Conservation (phyloP, 2,888 invertebrate genomes). For the Ichneumoninae sp. region DNA sequence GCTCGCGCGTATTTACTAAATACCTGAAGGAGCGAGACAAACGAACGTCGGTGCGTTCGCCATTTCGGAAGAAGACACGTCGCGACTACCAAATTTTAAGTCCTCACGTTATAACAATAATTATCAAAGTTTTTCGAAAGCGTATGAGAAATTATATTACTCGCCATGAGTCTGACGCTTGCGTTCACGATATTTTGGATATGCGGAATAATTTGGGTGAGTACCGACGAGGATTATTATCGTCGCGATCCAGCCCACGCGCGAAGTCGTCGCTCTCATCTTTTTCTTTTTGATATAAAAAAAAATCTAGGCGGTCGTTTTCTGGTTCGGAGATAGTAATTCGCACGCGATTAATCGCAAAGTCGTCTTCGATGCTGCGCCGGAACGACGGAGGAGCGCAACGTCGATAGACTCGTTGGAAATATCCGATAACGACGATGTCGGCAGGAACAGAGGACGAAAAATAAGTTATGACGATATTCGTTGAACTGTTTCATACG, state of each 20-base stretch:
- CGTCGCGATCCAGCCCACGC: not conserved
- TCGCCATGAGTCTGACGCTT: constrained; percentile 68
- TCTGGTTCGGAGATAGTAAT: constrained; percentile 65
- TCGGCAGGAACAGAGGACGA: constrained; percentile 56
- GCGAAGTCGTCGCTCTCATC: not conserved
- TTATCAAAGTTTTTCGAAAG: constrained; percentile 82
- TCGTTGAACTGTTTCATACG: constrained; percentile 37
- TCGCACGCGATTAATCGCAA: constrained; percentile 39
- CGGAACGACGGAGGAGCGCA: constrained; percentile 69
- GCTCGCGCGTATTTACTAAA: constrained; percentile 22
- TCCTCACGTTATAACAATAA: constrained; percentile 43
- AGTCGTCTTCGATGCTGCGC: constrained; percentile 57
- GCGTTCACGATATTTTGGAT: constrained; percentile 72
- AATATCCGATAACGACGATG: constrained; percentile 72
- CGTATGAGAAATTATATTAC: constrained; percentile 53
- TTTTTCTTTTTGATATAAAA: constrained; percentile 8
- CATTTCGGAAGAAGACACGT: constrained; percentile 50
- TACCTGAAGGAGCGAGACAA: constrained; percentile 58
- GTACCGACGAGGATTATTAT: constrained; percentile 36
- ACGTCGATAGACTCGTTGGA: constrained; percentile 76
- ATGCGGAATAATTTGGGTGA: constrained; percentile 73
- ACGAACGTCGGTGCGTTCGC: constrained; percentile 58
- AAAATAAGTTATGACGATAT: constrained; percentile 63
- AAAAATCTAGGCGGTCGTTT: constrained; percentile 68
- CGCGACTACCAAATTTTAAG: constrained; percentile 57